Evolutionary conservation across 2,113 vertebrate genomes (phyloP).

Genomic region (Boleophthalmus pectinirostris): DNA sequence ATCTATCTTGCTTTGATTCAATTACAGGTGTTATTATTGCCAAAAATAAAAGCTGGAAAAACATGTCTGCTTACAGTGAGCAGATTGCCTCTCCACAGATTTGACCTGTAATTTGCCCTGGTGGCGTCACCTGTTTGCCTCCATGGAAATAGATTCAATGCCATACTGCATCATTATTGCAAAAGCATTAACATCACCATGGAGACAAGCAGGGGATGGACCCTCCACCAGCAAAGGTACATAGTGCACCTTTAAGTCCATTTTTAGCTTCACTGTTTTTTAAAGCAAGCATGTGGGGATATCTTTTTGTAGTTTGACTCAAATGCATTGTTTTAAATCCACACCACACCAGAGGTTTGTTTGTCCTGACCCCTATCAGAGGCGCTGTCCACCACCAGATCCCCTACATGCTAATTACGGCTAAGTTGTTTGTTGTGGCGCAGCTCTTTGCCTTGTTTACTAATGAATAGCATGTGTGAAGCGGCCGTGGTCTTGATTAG

Average conservation of each 20-base stretch:
- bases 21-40: no score
- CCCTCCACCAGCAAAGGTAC: no score
- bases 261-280: constrained; percentile 39
- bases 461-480: constrained; percentile 74
- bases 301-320: constrained; percentile 26
- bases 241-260: background rate
- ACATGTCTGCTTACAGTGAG: no score
- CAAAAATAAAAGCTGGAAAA: no score
- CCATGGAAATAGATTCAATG: no score
- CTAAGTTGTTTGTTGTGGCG: constrained; percentile 58
- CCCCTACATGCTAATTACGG: constrained; percentile 71
- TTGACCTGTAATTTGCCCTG: no score
- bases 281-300: constrained; percentile 23
- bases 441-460: constrained; percentile 66
- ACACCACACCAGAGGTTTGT: constrained; percentile 20
- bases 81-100: no score
- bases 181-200: background rate
- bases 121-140: no score
- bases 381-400: constrained; percentile 51
- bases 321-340: constrained; percentile 38
- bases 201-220: constrained; percentile 4
- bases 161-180: no score
- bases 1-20: no score
- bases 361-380: constrained; percentile 58
- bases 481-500: constrained; percentile 71